These are phyloP conservation scores for Amphiprion percula DNA, from an alignment of 2,113 vertebrate species.

Conservation along the genomic window DNA sequence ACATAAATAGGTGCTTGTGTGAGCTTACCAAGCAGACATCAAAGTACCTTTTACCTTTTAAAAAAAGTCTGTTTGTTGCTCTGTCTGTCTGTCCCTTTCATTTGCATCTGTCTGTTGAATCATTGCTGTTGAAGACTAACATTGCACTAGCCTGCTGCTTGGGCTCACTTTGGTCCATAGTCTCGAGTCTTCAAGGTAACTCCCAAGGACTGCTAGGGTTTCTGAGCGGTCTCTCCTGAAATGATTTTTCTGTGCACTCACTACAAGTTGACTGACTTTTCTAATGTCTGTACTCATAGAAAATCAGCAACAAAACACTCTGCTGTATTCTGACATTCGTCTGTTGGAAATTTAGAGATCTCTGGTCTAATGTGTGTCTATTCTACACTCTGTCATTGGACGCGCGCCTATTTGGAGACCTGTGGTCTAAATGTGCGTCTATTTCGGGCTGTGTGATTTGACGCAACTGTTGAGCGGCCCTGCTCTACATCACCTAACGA, in stretches of 20 bases:
- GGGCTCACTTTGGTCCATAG: background rate
- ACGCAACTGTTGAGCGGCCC: conserved; percentile 37
- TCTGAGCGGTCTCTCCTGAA: no score
- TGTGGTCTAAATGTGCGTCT: conserved; percentile 37
- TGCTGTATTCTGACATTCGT: background rate
- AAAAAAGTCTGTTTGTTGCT: no score
- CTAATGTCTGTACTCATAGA: background rate
- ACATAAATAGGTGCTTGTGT: no score
- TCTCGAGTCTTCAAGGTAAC: background rate
- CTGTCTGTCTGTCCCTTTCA: no score
- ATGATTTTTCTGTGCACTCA: background rate
- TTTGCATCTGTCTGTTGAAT: no score
- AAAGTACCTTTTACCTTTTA: no score
- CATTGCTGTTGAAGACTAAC: no score
- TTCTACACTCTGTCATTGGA: conserved; percentile 13
- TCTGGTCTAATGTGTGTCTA: background rate
- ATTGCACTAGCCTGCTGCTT: background rate
- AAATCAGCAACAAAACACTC: conserved; percentile 1
- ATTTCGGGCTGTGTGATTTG: conserved; percentile 57
- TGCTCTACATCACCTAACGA: conserved; percentile 61
- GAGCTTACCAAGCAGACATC: no score
- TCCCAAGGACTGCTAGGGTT: no score
- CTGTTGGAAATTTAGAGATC: background rate
- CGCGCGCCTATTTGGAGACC: conserved; percentile 42
- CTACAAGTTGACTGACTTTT: background rate